Conservation (phyloP, 2,113 vertebrate genomes). For the Connochaetes taurinus region DNA sequence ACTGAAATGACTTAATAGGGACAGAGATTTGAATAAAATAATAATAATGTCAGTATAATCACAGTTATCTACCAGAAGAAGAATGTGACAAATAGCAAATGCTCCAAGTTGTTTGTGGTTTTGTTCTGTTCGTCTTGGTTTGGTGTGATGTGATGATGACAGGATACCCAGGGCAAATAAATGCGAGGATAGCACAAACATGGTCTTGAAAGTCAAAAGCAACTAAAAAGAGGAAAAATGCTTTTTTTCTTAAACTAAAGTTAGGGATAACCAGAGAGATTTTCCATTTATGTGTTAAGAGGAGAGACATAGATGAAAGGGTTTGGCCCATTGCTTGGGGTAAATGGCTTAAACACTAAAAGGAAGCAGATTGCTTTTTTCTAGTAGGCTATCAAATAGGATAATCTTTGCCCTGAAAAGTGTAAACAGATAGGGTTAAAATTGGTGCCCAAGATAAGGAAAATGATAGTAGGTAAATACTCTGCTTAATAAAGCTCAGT, state of each 20-base stretch:
- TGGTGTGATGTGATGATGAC: neutral
- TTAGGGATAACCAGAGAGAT: neutral
- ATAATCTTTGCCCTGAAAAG: neutral
- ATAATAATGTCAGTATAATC: neutral
- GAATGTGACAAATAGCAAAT: neutral
- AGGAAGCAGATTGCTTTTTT: neutral
- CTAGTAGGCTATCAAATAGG: neutral
- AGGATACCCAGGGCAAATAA: neutral
- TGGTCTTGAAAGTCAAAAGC: neutral
- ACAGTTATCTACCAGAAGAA: neutral
- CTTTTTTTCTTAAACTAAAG: neutral
- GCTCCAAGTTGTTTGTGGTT: neutral
- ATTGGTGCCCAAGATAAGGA: slow-evolving; percentile 8
- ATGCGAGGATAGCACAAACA: neutral
- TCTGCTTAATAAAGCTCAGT: neutral
- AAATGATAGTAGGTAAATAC: neutral
- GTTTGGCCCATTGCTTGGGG: neutral
- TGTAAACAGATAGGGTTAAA: neutral
- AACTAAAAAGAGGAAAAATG: neutral
- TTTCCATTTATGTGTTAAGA: neutral
- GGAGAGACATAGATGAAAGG: neutral
- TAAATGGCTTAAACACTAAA: neutral
- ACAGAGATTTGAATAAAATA: neutral
- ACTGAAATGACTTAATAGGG: neutral
- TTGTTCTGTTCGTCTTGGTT: neutral